Evolutionary conservation across 2,888 invertebrate genomes (phyloP), one percentile per base, ranked within the genome.

Genomic region (Leucophenga maculata): DNA sequence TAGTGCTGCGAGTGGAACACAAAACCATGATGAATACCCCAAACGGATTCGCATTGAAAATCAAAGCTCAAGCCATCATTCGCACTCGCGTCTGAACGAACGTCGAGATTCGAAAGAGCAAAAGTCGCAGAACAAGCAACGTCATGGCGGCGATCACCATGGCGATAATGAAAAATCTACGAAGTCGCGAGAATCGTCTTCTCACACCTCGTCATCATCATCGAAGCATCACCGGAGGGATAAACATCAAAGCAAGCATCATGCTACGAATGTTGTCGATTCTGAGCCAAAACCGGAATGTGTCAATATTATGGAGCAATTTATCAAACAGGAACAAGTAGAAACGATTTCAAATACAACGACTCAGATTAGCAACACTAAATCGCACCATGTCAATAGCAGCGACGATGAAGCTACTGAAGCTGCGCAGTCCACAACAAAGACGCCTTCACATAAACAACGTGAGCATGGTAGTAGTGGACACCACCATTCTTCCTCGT

Each of bases 121-220:
- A 69, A 62, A 57, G 52, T n/a, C 26, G 11, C 65, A 69, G 59
- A 69, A 18, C 16, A 67, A 2, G 89, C 90, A 67, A 93, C 94
- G 72, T 91, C 92, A 14, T 72, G 50, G 68, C 67, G 68, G 54
- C 32, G 14, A 31, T 91, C 92, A 14, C 72, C 46, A 67, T 65
- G 68, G 54, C 31, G 14, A 31, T 14, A 32, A 64, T 20, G 62
- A 64, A 20, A 64, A 64, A 39, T 32, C 68, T 54, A 70, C 74
- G 26, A 83, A 80, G 65, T 69, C 75, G 6, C 79, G 68, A 11
- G 68, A 60, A 13, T 54, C 52, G 52, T 48, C 44, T 48, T 54
- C 68, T 1, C 67, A 67, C 18, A 52, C 26, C 59, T 39, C 68
- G 1, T 70, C 77, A 22, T 8, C 32, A 3, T 69, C 77, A 32